Percentiles rank a stretch among this genome's conserved stretches.
Conservation (phyloP, 2,797 vertebrate species). For the Pteropus rufus region DNA sequence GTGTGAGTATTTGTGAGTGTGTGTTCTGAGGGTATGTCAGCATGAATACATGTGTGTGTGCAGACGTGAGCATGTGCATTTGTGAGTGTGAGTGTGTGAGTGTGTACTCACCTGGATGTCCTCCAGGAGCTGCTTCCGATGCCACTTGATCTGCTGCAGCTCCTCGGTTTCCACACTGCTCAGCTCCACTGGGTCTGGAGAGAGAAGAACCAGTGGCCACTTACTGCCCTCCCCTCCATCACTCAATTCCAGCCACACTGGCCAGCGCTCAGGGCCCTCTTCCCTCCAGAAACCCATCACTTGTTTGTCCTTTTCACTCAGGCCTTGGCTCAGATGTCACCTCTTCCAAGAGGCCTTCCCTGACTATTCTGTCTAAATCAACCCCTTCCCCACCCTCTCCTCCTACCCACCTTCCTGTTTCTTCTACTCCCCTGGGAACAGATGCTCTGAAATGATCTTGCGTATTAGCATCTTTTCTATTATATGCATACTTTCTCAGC, state of each 20-base stretch:
- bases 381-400: background rate
- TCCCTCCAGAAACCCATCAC: background rate
- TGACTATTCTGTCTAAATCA: background rate
- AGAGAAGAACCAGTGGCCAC: background rate
- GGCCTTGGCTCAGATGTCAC: background rate
- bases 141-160: constrained; percentile 80
- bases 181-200: constrained; percentile 76
- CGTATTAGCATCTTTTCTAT: background rate
- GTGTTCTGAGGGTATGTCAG: background rate
- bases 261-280: background rate
- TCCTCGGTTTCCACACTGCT: constrained; percentile 78
- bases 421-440: background rate
- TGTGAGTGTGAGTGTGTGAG: background rate
- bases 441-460: background rate
- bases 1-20: fast-evolving
- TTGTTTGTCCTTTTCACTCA: background rate
- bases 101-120: constrained; percentile 81
- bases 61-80: fast-evolving
- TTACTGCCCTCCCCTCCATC: background rate
- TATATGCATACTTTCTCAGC: background rate
- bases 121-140: constrained; percentile 80
- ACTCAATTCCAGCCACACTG: background rate
- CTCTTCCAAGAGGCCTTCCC: background rate
- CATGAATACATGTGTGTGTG: too few species aligned
- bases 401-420: background rate